These are phyloP conservation scores for Pinna nobilis DNA, from an alignment of 1,140 invertebrate species.

Conservation along the genomic window DNA sequence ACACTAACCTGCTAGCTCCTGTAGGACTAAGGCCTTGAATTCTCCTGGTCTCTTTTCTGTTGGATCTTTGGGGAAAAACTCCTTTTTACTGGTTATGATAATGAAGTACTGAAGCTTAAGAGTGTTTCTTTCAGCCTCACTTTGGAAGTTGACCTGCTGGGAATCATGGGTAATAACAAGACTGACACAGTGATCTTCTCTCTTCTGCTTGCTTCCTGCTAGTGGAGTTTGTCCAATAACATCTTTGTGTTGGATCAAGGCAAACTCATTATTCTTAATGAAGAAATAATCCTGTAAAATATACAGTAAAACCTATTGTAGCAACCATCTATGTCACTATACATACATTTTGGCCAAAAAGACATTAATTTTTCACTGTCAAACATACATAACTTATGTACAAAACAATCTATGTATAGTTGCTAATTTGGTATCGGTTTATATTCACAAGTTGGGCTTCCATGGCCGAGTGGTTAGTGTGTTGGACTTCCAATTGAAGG, in stretches of 20 bases:
- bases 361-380: too few relatives aligned
- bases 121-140: constrained; percentile 57
- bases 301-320: not conserved
- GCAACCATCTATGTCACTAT: too few relatives aligned
- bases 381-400: too few relatives aligned
- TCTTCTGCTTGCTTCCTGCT: constrained; percentile 15
- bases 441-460: too few relatives aligned
- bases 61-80: constrained; percentile 82
- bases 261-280: constrained; percentile 59
- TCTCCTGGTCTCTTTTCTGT: constrained; percentile 81
- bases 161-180: constrained; percentile 79
- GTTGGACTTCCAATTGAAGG: too few relatives aligned
- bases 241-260: constrained; percentile 56
- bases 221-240: constrained; percentile 1
- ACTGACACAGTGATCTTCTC: constrained; percentile 81
- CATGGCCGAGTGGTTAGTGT: too few relatives aligned
- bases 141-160: constrained; percentile 20
- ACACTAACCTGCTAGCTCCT: constrained; percentile 16
- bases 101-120: constrained; percentile 85
- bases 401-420: too few relatives aligned
- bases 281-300: constrained; percentile 48
- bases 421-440: too few relatives aligned
- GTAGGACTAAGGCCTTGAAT: constrained; percentile 69
- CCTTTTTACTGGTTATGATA: constrained; percentile 82
- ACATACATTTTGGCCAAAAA: too few relatives aligned